A percentile compares a stretch with the other conserved stretches of the same genome.
Evolutionary conservation across 2,797 vertebrate genomes (phyloP).

Genomic region (Gephyroberyx darwinii): DNA sequence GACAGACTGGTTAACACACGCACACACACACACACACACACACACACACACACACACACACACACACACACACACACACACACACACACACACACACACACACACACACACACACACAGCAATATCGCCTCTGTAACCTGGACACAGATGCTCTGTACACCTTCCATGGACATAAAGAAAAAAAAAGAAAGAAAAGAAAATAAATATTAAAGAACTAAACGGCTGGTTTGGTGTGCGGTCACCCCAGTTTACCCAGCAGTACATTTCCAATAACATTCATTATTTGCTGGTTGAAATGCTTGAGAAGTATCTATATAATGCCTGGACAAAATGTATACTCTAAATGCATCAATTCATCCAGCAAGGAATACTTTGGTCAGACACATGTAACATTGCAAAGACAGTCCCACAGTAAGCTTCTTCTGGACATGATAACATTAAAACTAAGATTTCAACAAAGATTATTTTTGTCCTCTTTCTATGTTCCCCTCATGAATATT

Average conservation of each 20-base stretch:
- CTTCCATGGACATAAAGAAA: not conserved
- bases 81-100: too few species aligned
- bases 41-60: too few species aligned
- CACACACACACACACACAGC: slow-evolving; percentile 14
- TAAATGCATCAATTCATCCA: not conserved
- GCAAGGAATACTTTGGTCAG: not conserved
- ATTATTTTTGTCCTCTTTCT: slow-evolving; percentile 18
- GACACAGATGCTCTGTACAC: slow-evolving; percentile 9
- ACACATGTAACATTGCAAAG: not conserved
- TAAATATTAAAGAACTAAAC: not conserved
- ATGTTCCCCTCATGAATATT: slow-evolving; percentile 56
- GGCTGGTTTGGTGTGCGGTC: not conserved
- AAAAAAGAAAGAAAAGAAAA: not conserved
- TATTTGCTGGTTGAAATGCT: not conserved
- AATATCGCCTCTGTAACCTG: slow-evolving; percentile 25
- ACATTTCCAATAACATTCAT: not conserved
- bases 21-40: not conserved
- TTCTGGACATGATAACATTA: slow-evolving; percentile 25
- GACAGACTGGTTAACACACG: too few species aligned
- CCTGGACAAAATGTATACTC: too few species aligned
- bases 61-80: too few species aligned
- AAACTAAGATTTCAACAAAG: slow-evolving; percentile 19
- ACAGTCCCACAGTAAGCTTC: not conserved
- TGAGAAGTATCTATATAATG: not conserved
- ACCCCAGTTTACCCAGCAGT: not conserved